Evolutionary conservation across 2,113 vertebrate species (phyloP).

Genomic region (Amia ocellicauda): DNA sequence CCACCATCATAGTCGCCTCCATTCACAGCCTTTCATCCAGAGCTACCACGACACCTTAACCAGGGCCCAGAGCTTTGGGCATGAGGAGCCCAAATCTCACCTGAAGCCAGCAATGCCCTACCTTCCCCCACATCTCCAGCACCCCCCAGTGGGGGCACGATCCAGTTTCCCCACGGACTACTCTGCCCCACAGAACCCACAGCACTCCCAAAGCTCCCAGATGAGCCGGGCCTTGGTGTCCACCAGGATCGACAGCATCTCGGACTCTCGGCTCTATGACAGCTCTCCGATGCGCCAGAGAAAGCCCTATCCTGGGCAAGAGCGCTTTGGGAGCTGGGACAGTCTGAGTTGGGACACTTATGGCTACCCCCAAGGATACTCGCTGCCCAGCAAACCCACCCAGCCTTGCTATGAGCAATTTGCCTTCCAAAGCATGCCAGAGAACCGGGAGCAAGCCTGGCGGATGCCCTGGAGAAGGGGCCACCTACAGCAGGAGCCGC

Average conservation of each 20-base stretch:
- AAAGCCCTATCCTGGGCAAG: conserved; percentile 73
- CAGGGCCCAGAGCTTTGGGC: conserved; percentile 73
- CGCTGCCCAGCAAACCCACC: conserved; percentile 60
- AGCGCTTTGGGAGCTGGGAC: conserved; percentile 73
- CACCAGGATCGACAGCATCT: conserved; percentile 80
- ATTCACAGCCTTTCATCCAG: conserved; percentile 62
- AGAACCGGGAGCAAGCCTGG: conserved; percentile 81
- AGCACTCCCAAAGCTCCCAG: conserved; percentile 67
- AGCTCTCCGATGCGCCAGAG: conserved; percentile 68
- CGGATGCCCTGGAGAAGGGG: conserved; percentile 49
- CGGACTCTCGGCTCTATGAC: conserved; percentile 84
- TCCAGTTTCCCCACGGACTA: conserved; percentile 88
- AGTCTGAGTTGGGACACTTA: conserved; percentile 71
- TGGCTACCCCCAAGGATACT: conserved; percentile 72
- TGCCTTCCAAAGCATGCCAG: conserved; percentile 82
- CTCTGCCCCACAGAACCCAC: conserved; percentile 57
- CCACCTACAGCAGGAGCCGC: conserved; percentile 63
- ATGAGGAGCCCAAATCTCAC: conserved; percentile 77
- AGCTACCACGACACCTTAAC: conserved; percentile 73
- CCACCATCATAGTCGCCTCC: conserved; percentile 69
- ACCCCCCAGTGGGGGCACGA: conserved; percentile 64
- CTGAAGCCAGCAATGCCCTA: conserved; percentile 76
- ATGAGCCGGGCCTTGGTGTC: conserved; percentile 75
- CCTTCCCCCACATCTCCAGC: conserved; percentile 78
- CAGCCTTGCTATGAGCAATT: conserved; percentile 78